phyloP scores from a whole-genome alignment of 2,797 vertebrate genomes.

The Tarsius wallacei region DNA sequence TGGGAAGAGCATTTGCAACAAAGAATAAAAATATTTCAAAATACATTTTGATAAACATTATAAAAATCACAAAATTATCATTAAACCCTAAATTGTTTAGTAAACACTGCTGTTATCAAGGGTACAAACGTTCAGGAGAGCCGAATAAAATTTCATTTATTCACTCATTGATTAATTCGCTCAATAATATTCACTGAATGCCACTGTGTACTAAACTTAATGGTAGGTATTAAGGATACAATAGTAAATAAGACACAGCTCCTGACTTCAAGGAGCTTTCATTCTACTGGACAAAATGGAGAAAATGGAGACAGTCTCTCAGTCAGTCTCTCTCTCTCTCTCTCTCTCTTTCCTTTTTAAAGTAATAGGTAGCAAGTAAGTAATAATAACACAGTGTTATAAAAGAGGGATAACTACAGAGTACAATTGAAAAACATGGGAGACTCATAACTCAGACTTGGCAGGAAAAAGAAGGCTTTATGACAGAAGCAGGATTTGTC shows the following conservation, averaged over 20 bases:
- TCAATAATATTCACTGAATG: background rate
- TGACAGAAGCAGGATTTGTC: background rate
- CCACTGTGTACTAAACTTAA: background rate
- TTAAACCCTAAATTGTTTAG: background rate
- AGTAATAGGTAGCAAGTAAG: conserved; percentile 6
- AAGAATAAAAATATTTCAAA: conserved; percentile 57
- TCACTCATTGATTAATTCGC: background rate
- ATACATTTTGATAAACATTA: background rate
- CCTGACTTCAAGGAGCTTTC: background rate
- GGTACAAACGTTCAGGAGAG: background rate
- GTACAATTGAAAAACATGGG: background rate
- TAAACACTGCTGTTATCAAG: background rate
- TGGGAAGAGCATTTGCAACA: background rate
- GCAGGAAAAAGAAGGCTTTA: background rate
- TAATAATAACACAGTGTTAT: background rate
- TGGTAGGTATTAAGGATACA: background rate
- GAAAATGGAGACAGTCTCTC: background rate
- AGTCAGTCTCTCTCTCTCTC: no score
- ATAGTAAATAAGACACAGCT: background rate
- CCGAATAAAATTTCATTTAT: conserved; percentile 29
- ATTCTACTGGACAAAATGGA: background rate
- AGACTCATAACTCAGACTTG: background rate
- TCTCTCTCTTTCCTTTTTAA: background rate
- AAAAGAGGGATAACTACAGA: background rate
- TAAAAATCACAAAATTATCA: conserved; percentile 41